Conservation (phyloP, 1,140 invertebrate genomes). For the Prorops nasuta region DNA sequence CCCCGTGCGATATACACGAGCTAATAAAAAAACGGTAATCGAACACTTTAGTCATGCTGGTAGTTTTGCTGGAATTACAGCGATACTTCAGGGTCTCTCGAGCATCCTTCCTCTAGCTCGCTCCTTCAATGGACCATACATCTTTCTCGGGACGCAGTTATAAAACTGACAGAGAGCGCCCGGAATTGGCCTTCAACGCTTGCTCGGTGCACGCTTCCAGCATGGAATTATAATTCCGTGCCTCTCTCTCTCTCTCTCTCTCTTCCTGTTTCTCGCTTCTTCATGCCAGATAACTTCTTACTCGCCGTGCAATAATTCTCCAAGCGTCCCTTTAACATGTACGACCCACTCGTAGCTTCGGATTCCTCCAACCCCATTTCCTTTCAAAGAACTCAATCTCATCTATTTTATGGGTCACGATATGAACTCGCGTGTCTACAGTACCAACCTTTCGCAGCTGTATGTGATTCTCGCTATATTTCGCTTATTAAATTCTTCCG, state of each 20-base stretch:
- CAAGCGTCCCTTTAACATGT: constrained; percentile 16
- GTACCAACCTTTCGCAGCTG: no score
- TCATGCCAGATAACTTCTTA: no score
- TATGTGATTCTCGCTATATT: no score
- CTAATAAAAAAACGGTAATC: constrained; percentile 12
- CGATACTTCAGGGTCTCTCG: not conserved
- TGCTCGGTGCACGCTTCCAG: not conserved
- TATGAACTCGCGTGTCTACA: no score
- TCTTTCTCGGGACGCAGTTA: not conserved
- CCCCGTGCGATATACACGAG: no score
- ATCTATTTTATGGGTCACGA: no score
- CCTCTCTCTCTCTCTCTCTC: not conserved
- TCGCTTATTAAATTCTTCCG: no score
- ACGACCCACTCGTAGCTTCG: constrained; percentile 18
- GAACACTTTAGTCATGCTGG: constrained; percentile 3
- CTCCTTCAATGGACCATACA: not conserved
- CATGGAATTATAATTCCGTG: constrained; percentile 6
- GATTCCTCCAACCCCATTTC: constrained; percentile 22
- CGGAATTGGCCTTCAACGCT: constrained; percentile 5
- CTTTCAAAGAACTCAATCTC: no score
- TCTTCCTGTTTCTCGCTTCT: not conserved
- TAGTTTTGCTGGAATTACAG: not conserved
- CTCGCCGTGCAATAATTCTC: no score
- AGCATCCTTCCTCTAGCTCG: no score
- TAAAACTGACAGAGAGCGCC: constrained; percentile 15